Evolutionary conservation across 2,113 vertebrate species (phyloP).

Genomic region (Odobenus rosmarus): DNA sequence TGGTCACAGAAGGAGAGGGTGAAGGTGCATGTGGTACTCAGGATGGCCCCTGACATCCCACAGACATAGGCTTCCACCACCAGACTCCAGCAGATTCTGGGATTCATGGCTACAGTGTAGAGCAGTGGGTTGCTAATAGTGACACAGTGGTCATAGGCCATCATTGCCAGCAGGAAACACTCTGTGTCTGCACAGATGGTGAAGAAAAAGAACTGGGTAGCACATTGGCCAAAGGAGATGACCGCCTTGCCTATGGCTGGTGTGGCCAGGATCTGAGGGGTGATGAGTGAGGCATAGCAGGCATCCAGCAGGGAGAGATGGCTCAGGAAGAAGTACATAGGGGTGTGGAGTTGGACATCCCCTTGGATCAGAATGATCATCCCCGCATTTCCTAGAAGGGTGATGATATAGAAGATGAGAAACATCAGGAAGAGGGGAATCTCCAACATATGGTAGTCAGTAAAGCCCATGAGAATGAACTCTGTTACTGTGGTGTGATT

Average conservation of each 20-base stretch:
- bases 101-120: slow-evolving; percentile 7
- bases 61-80: slow-evolving; percentile 31
- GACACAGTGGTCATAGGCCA: slow-evolving; percentile 70
- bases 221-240: background rate
- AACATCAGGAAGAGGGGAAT: slow-evolving; percentile 62
- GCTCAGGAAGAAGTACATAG: slow-evolving; percentile 69
- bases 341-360: slow-evolving; percentile 34
- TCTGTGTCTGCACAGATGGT: slow-evolving; percentile 55
- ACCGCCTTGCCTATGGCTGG: background rate
- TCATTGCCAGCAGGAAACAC: slow-evolving; percentile 61
- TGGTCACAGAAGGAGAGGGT: slow-evolving; percentile 72
- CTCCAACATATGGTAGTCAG: background rate
- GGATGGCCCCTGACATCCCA: slow-evolving; percentile 30
- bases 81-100: slow-evolving; percentile 55
- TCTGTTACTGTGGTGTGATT: slow-evolving; percentile 57
- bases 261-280: slow-evolving; percentile 65
- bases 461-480: slow-evolving; percentile 73
- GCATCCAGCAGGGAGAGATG: slow-evolving; percentile 63
- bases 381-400: slow-evolving; percentile 73
- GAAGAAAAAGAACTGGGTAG: slow-evolving; percentile 72
- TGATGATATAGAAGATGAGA: slow-evolving; percentile 57
- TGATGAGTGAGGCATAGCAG: slow-evolving; percentile 58
- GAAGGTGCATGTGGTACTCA: slow-evolving; percentile 56
- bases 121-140: slow-evolving; percentile 57
- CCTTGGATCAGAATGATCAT: slow-evolving; percentile 63